Base-by-base conservation (phyloP, 2,797 vertebrate genomes). In the Muraenolepis orangiensis region DNA sequence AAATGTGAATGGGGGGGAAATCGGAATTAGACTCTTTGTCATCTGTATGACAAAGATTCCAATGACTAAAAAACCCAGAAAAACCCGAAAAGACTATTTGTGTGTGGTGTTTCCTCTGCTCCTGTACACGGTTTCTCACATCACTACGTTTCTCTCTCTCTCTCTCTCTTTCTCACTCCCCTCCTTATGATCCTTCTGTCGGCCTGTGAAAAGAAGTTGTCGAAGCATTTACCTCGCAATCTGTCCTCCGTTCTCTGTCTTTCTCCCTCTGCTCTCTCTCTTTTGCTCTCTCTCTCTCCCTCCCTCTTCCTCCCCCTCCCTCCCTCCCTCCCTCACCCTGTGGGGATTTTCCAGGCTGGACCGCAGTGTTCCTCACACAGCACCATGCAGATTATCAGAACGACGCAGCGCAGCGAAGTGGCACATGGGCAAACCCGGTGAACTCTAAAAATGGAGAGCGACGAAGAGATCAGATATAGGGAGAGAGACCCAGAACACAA, bases 341-440 rank as follows among this genome's bases (percentile, higher is more conserved):
- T 70, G 73, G 73, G 74, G 76, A 82, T 80, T 78, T 75, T 86
- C 78, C 57, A 72, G 38, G 32, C 79, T 73, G 80, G 81, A 80
- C 82, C 80, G 71, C 31, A 57, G 76, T 83, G 85, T 89, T 89
- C 87, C 91, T 92, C 85, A 74, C 77, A 85, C 74, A 89, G 81
- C 76, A 85, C 77, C 74, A 40, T 74, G 79, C 73, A 81, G 78
- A 86, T 84, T 82, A 88, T 87, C 82, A 85, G 73, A 80, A 84
- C 78, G 82, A 71, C 83, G 79, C 79, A 80, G 81, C 76, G 80
- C 70, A 78, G 76, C 64, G 72, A 82, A 77, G 68, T 69, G 61
- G 71, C 76, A 79, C 77, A 78, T 85, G 78, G 83, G 82, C 75
- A 85, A 83, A 88, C 82, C 84, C 73, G 75, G 11, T 69, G 76